A percentile compares a stretch with the other conserved stretches of the same genome.
Evolutionary conservation across 64 coral and sea anemone genomes (phyloP).

Genomic region (Astreopora myriophthalma): DNA sequence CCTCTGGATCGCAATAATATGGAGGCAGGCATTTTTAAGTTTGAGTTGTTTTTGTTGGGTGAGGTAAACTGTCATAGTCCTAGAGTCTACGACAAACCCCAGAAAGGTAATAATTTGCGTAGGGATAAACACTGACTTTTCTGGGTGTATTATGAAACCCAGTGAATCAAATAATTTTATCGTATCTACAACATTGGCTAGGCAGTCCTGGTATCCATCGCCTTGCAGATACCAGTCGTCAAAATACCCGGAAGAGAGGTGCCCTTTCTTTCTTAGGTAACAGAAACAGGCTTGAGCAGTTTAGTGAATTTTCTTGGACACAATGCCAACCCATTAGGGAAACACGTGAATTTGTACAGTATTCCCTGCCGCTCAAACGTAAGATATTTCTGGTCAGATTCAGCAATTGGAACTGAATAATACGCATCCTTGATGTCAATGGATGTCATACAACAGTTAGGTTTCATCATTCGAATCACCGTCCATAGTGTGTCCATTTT

Average conservation of each 20-base stretch:
- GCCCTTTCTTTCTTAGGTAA: constrained; percentile 24
- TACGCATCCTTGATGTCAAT: constrained; percentile 5
- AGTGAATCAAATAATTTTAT: too few relatives aligned
- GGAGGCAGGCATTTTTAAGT: constrained; percentile 30
- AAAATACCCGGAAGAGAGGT: constrained; percentile 48
- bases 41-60: constrained; percentile 25
- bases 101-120: too few relatives aligned
- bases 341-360: background rate
- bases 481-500: background rate
- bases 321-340: background rate
- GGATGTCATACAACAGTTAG: constrained; percentile 10
- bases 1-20: too few relatives aligned
- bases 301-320: too few relatives aligned
- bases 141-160: too few relatives aligned
- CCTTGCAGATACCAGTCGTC: constrained; percentile 47
- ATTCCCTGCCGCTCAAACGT: too few relatives aligned
- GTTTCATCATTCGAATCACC: constrained; percentile 2
- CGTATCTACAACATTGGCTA: constrained; percentile 16
- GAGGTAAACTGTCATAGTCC: constrained; percentile 47
- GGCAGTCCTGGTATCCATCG: constrained; percentile 47
- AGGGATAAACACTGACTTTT: too few relatives aligned
- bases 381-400: too few relatives aligned
- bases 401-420: background rate
- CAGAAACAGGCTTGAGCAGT: background rate
- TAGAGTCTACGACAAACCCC: constrained; percentile 38